Evolutionary conservation across 2,888 invertebrate species (phyloP).

Genomic region (Dasypolia templi): DNA sequence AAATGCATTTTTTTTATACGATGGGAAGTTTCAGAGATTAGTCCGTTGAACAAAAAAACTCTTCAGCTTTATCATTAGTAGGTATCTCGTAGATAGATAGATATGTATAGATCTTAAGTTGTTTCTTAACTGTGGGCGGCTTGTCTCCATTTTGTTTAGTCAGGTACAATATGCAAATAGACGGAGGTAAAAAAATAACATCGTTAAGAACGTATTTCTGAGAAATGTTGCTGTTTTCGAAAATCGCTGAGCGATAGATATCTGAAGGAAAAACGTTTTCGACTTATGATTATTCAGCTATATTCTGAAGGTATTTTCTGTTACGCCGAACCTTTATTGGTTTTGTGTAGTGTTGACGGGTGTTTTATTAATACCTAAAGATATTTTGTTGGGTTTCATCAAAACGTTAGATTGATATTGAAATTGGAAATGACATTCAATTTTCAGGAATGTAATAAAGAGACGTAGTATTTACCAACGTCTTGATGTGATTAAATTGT

Average conservation of each 20-base stretch:
- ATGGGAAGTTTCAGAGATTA: too few species aligned
- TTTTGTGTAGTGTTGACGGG: slow-evolving; percentile 39
- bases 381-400: slow-evolving; percentile 23
- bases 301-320: slow-evolving; percentile 47
- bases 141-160: slow-evolving; percentile 30
- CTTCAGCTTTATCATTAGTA: too few species aligned
- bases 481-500: background rate
- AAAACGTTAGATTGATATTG: slow-evolving; percentile 12
- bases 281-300: slow-evolving; percentile 59
- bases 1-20: too few species aligned
- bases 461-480: too few species aligned
- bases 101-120: background rate
- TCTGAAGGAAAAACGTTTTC: slow-evolving; percentile 53
- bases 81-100: too few species aligned
- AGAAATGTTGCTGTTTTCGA: slow-evolving; percentile 47
- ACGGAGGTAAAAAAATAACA: slow-evolving; percentile 41
- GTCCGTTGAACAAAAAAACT: too few species aligned
- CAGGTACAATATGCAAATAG: slow-evolving; percentile 52
- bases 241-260: slow-evolving; percentile 52
- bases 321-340: slow-evolving; percentile 46
- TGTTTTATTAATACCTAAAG: slow-evolving; percentile 41
- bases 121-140: slow-evolving; percentile 10
- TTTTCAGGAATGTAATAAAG: background rate
- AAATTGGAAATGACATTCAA: slow-evolving; percentile 24
- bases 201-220: slow-evolving; percentile 53